These are phyloP conservation scores for Mesocentrotus franciscanus DNA, from an alignment of 53 echinoderm and acorn worm genomes.

Conservation along the genomic window DNA sequence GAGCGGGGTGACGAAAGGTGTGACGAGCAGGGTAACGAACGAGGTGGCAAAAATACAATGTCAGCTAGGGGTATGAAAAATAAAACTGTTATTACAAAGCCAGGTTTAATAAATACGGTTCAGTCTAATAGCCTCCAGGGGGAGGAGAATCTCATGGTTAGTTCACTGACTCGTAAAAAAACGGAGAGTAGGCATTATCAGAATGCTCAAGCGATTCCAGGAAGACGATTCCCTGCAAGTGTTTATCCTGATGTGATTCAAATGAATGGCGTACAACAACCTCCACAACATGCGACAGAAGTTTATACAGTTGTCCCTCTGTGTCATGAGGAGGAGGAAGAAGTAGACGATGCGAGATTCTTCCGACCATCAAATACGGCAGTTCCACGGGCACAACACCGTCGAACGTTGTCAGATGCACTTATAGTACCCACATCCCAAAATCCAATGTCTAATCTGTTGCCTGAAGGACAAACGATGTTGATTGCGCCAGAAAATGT, in stretches of 20 bases:
- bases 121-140: not conserved
- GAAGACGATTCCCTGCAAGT: not conserved
- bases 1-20: not conserved
- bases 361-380: not conserved
- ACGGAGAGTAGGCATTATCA: not conserved
- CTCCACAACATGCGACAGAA: not conserved
- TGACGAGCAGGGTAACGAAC: not conserved
- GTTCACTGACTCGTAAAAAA: not conserved
- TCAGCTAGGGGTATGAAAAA: not conserved
- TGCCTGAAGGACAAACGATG: not conserved
- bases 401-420: not conserved
- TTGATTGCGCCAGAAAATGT: not conserved
- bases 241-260: not conserved
- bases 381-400: not conserved
- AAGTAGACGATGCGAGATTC: not conserved
- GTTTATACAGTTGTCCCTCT: not conserved
- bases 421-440: not conserved
- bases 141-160: not conserved
- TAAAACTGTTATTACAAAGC: not conserved
- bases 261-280: not conserved
- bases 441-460: not conserved
- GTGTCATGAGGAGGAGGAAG: not conserved
- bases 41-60: not conserved
- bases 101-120: not conserved
- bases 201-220: not conserved